A percentile compares a stretch with the other conserved stretches of the same genome.
phyloP scores from a whole-genome alignment of 2,113 vertebrate genomes.

The Rhipidura dahli region DNA sequence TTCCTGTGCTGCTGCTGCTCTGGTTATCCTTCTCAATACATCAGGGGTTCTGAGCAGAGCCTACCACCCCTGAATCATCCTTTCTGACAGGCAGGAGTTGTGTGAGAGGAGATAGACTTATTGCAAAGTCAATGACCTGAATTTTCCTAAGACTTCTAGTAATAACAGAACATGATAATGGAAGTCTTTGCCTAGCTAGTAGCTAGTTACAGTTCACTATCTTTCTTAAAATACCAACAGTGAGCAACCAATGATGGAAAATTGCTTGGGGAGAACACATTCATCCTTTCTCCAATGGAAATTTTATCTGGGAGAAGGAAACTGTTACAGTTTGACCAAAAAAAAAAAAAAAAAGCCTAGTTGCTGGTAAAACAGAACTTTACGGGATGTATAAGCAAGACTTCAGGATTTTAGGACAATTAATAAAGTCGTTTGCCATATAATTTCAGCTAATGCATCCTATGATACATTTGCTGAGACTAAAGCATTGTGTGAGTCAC shows the following conservation, averaged over 20 bases:
- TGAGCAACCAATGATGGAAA: neutral
- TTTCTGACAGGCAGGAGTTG: neutral
- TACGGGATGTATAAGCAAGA: neutral
- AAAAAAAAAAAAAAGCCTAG: rapidly evolving
- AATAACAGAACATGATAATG: neutral
- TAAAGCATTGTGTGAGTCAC: neutral
- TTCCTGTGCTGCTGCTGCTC: neutral
- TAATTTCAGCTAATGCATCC: neutral
- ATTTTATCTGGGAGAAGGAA: neutral
- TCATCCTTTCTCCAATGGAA: neutral
- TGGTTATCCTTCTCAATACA: neutral
- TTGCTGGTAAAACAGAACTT: neutral
- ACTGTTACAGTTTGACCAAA: neutral
- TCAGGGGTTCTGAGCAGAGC: neutral
- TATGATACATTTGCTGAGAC: neutral
- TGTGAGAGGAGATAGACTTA: neutral
- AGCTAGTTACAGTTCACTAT: neutral
- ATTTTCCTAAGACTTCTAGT: neutral
- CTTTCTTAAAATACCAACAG: neutral
- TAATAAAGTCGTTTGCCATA: neutral
- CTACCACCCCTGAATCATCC: neutral
- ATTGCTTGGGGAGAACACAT: neutral
- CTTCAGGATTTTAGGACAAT: neutral
- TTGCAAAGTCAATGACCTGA: neutral
- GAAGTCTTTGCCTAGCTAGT: neutral